These are phyloP conservation scores for Cyclopterus lumpus DNA, from an alignment of 2,797 vertebrate species.

Conservation along the genomic window DNA sequence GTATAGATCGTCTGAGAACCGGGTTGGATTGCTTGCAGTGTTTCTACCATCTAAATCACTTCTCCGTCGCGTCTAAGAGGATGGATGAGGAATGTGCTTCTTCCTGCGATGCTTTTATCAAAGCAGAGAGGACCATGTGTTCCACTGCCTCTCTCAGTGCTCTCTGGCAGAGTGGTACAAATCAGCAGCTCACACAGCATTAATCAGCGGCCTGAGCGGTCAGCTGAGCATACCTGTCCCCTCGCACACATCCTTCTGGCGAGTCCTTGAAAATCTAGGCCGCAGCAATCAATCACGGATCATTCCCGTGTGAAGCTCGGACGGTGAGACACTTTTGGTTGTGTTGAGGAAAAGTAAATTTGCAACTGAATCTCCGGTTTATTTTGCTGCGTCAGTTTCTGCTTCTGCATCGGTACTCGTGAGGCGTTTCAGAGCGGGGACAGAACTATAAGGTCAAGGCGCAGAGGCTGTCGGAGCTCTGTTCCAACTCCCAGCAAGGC, in stretches of 20 bases:
- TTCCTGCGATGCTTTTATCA: constrained; percentile 58
- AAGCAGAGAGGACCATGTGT: constrained; percentile 47
- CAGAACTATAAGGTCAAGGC: constrained; percentile 56
- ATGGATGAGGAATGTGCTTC: constrained; percentile 40
- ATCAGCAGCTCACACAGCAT: constrained; percentile 74
- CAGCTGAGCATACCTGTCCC: constrained; percentile 69
- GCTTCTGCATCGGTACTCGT: constrained; percentile 38
- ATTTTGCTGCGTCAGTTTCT: constrained; percentile 40
- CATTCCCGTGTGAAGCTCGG: constrained; percentile 61
- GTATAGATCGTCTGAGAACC: constrained; percentile 52
- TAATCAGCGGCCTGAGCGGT: constrained; percentile 79
- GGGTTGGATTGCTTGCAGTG: constrained; percentile 56
- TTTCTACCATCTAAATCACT: constrained; percentile 71
- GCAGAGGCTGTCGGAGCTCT: constrained; percentile 46
- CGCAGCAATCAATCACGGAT: constrained; percentile 77
- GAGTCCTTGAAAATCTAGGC: constrained; percentile 78
- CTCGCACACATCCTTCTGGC: constrained; percentile 56
- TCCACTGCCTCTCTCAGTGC: constrained; percentile 42
- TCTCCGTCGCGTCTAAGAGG: constrained; percentile 48
- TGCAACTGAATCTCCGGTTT: constrained; percentile 46
- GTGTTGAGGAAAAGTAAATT: constrained; percentile 52
- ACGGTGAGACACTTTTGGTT: constrained; percentile 70
- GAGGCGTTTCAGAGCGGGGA: constrained; percentile 22
- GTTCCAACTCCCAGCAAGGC: constrained; percentile 53
- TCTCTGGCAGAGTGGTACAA: constrained; percentile 63